These are phyloP conservation scores for Phrixothrix hirtus DNA, from an alignment of 2,888 invertebrate genomes.

Conservation along the genomic window DNA sequence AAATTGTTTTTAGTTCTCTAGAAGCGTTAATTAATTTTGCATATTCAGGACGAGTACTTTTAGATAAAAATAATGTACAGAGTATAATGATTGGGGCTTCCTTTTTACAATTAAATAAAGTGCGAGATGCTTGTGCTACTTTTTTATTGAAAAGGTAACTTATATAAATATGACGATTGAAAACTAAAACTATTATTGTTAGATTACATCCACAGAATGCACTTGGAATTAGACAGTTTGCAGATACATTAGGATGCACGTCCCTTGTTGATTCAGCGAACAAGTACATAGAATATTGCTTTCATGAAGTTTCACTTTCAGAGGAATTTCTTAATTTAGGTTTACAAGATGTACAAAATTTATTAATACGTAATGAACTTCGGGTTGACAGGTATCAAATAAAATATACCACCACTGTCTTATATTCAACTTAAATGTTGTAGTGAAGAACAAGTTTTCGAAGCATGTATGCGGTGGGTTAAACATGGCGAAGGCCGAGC, in stretches of 20 bases:
- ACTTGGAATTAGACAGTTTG: constrained; percentile 77
- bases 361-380: constrained; percentile 76
- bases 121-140: constrained; percentile 81
- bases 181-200: constrained; percentile 24
- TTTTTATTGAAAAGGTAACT: constrained; percentile 72
- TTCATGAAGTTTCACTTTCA: constrained; percentile 73
- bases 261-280: constrained; percentile 74
- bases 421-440: constrained; percentile 4
- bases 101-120: constrained; percentile 76
- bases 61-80: constrained; percentile 81
- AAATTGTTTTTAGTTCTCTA: constrained; percentile 61
- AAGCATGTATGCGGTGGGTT: constrained; percentile 81
- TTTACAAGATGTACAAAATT: constrained; percentile 66
- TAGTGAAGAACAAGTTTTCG: constrained; percentile 81
- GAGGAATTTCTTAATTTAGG: constrained; percentile 74
- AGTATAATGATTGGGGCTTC: constrained; percentile 83
- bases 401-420: background rate
- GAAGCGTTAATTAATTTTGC: constrained; percentile 84
- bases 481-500: constrained; percentile 67
- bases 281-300: constrained; percentile 79
- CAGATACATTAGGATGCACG: constrained; percentile 74
- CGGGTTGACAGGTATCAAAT: constrained; percentile 62
- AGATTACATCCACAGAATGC: constrained; percentile 81
- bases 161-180: background rate
- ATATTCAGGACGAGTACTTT: constrained; percentile 76